Evolutionary conservation across 2,888 invertebrate species (phyloP), one percentile per base, ranked within the genome.

Genomic region (Encarsia formosa): DNA sequence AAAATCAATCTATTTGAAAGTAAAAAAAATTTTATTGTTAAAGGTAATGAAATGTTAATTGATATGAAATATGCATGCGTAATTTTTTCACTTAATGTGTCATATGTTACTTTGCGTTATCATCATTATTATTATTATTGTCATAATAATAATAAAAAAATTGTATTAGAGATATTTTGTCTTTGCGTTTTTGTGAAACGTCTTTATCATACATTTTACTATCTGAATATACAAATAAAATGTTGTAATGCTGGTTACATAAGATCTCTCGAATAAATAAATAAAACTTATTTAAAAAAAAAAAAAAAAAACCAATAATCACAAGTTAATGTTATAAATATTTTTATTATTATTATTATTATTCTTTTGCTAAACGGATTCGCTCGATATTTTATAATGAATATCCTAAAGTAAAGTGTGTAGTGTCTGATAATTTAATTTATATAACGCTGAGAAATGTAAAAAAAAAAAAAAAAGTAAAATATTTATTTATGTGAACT

Each of bases 381-480:
- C 61, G 62, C 63, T 63, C 63, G 62, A 65, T 61, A 64, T 65
- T 65, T 64, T 64, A 64, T 65, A 63, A 65, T 61, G 65, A n/a
- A 65, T 63, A 61, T 63, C 60, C 59, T 56, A 56, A 60, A 62
- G 59, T 62, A 62, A 61, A 63, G 62, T 65, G 64, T 64, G 63
- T 66, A 65, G 64, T 64, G 62, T 65, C 60, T 66, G 62, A 63
- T 68, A 67, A 67, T 65, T 67, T 67, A 66, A 71, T 68, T 71
- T 67, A 62, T 69, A 65, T 65, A 67, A 61, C 61, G 61, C 61
- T 63, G 60, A 59, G 60, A 62, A 59, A 62, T 60, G 58, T 61
- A 58, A 49, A 52, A 53, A 52, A 55, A 54, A 52, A 59, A 56
- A 59, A 23, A 43, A 48, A 57, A 53, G 44, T 52, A 54, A 52